Evolutionary conservation across 2,113 vertebrate genomes (phyloP).

Genomic region (Onychostoma macrolepis): DNA sequence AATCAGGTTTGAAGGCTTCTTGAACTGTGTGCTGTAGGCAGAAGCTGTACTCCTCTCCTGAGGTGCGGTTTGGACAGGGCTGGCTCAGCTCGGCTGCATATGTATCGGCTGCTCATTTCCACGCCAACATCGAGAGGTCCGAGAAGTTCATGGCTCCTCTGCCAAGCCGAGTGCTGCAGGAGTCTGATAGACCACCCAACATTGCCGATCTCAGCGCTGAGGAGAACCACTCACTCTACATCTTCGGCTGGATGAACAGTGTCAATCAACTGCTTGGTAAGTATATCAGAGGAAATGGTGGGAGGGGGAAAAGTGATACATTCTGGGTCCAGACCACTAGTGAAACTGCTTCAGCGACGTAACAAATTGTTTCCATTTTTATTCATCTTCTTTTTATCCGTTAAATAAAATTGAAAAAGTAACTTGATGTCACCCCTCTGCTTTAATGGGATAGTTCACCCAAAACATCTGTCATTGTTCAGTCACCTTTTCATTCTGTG

Average conservation of each 20-base stretch:
- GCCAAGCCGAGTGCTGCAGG: conserved; percentile 68
- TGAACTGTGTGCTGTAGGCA: conserved; percentile 51
- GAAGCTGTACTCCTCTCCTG: conserved; percentile 62
- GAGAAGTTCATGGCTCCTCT: conserved; percentile 62
- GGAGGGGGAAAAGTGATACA: not conserved
- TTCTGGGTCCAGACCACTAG: not conserved
- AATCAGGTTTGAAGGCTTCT: not conserved
- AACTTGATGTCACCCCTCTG: no score
- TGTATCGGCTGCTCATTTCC: conserved; percentile 63
- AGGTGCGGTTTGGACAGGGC: conserved; percentile 60
- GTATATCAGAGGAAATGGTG: not conserved
- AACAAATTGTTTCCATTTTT: no score
- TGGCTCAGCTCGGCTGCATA: conserved; percentile 67
- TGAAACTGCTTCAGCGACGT: not conserved
- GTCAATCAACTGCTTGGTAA: conserved; percentile 63
- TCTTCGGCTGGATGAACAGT: conserved; percentile 68
- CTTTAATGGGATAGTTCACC: not conserved
- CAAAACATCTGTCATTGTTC: not conserved
- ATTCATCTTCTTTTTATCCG: no score
- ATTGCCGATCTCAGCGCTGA: conserved; percentile 65
- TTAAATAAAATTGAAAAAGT: no score
- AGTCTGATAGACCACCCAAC: conserved; percentile 55
- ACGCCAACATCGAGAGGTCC: conserved; percentile 60
- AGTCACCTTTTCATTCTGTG: not conserved
- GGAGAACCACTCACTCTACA: conserved; percentile 69